Percentiles rank a stretch among this genome's conserved stretches.
Evolutionary conservation across 2,888 invertebrate species (phyloP).

Genomic region (Tenodera sinensis): DNA sequence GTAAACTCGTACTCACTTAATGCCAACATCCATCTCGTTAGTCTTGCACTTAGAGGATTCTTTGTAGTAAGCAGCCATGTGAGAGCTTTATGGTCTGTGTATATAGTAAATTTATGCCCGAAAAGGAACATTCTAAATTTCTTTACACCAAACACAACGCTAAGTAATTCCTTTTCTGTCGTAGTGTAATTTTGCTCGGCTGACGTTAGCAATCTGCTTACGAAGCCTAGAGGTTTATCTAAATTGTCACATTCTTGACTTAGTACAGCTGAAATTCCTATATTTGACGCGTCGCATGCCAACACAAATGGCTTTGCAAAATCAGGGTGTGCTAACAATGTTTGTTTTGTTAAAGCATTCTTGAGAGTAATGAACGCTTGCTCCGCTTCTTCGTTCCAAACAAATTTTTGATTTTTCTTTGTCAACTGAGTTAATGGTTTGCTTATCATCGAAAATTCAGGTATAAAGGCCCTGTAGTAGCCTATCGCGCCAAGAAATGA

Average conservation of each 20-base stretch:
- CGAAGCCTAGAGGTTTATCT: no score
- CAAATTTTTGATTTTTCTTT: background rate
- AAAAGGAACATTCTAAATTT: no score
- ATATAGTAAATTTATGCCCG: background rate
- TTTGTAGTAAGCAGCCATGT: background rate
- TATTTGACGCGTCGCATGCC: background rate
- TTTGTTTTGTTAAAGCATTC: background rate
- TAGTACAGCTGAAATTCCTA: background rate
- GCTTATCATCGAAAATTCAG: background rate
- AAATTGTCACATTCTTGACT: background rate
- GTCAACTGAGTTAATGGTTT: background rate
- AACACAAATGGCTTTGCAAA: background rate
- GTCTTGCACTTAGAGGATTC: background rate
- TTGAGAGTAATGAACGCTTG: background rate
- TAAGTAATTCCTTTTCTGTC: no score
- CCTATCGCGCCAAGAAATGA: background rate
- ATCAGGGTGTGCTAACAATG: background rate
- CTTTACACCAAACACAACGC: no score
- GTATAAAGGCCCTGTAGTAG: background rate
- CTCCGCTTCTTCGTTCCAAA: background rate
- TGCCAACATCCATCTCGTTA: background rate
- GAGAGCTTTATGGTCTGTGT: background rate
- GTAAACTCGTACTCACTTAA: background rate
- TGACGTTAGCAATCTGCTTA: no score
- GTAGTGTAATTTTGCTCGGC: no score